Conservation (phyloP, 2,113 vertebrate species). For the Pseudois nayaur region DNA sequence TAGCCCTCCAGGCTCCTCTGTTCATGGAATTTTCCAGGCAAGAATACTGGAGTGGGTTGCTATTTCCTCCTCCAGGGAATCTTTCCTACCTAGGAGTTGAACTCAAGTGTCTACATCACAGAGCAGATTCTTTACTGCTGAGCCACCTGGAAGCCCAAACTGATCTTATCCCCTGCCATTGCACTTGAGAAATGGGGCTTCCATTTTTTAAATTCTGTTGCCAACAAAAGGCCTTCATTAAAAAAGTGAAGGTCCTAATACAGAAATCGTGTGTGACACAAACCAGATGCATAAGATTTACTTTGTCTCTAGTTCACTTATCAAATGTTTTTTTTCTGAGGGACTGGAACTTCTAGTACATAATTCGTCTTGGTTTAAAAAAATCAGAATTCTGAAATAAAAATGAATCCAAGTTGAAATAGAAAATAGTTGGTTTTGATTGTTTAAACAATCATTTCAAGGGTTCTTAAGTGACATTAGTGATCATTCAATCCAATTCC, state of each 20-base stretch:
- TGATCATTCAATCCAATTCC: not conserved
- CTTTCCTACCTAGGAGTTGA: not conserved
- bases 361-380: conserved; percentile 11
- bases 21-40: not conserved
- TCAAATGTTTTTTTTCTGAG: not conserved
- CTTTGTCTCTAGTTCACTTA: not conserved
- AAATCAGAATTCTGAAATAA: not conserved
- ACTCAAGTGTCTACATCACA: not conserved
- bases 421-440: not conserved
- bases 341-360: not conserved
- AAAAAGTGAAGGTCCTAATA: not conserved
- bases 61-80: not conserved
- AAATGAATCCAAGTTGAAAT: conserved; percentile 5
- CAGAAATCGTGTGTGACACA: not conserved
- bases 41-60: not conserved
- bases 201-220: not conserved
- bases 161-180: not conserved
- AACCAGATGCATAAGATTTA: not conserved
- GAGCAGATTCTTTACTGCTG: not conserved
- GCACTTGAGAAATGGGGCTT: not conserved
- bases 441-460: conserved; percentile 37
- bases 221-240: not conserved
- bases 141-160: not conserved
- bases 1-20: not conserved
- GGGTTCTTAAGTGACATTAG: not conserved